phyloP scores from a whole-genome alignment of 2,888 invertebrate genomes.

The Pristionchus mayeri region DNA sequence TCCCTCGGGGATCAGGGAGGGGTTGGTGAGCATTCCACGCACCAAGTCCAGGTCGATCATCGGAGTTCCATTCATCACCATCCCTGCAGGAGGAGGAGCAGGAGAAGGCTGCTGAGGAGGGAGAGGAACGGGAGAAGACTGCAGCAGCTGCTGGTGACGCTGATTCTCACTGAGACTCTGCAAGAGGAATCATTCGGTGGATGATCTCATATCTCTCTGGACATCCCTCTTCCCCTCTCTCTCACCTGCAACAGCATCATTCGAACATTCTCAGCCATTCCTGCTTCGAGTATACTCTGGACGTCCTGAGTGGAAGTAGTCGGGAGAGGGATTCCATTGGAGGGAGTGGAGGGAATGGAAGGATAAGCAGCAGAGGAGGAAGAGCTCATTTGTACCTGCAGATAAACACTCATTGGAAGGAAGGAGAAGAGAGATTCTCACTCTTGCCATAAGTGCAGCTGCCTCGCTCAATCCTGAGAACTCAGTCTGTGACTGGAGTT shows the following conservation, averaged over 20 bases:
- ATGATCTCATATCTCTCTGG: too few relatives aligned
- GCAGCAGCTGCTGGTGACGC: conserved; percentile 12
- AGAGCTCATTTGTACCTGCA: neutral
- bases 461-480: neutral
- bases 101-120: neutral
- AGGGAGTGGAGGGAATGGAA: too few relatives aligned
- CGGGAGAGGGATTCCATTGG: too few relatives aligned
- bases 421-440: neutral
- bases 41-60: neutral
- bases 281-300: too few relatives aligned
- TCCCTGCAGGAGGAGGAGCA: neutral
- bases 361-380: too few relatives aligned
- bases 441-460: neutral
- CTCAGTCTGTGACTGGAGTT: neutral
- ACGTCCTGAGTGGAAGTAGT: neutral
- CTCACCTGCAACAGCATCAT: too few relatives aligned
- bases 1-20: neutral
- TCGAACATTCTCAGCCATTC: too few relatives aligned
- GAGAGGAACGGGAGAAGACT: neutral
- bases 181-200: neutral
- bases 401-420: neutral
- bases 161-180: neutral
- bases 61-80: neutral
- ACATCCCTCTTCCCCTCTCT: too few relatives aligned
- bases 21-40: neutral